Evolutionary conservation across 2,113 vertebrate species (phyloP).

Genomic region (Siniperca knerii): DNA sequence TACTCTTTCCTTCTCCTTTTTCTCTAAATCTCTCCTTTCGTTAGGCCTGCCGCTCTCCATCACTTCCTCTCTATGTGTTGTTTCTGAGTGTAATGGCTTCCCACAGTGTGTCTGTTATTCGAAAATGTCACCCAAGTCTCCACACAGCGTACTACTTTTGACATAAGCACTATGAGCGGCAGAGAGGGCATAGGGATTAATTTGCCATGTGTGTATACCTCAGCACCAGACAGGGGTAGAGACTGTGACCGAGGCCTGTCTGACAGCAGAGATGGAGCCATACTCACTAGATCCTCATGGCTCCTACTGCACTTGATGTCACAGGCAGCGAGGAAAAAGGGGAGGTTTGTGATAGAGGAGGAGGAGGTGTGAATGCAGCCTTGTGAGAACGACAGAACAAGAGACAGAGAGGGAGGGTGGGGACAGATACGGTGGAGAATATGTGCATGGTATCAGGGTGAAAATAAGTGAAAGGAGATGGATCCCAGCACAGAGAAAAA

Average conservation of each 20-base stretch:
- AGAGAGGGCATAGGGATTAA: slow-evolving; percentile 80
- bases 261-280: slow-evolving; percentile 70
- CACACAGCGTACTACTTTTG: slow-evolving; percentile 64
- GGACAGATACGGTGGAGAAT: slow-evolving; percentile 20
- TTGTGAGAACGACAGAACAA: slow-evolving; percentile 33
- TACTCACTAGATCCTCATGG: slow-evolving; percentile 62
- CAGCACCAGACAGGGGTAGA: slow-evolving; percentile 76
- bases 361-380: slow-evolving; percentile 34
- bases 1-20: slow-evolving; percentile 59
- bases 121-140: slow-evolving; percentile 73
- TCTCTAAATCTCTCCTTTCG: slow-evolving; percentile 64
- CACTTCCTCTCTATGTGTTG: slow-evolving; percentile 48
- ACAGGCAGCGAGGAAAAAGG: slow-evolving; percentile 36
- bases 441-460: slow-evolving; percentile 33
- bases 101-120: slow-evolving; percentile 69
- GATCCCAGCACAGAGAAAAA: slow-evolving; percentile 39
- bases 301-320: slow-evolving; percentile 69
- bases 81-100: slow-evolving; percentile 70
- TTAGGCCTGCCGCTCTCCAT: slow-evolving; percentile 60
- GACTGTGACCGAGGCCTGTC: slow-evolving; percentile 80
- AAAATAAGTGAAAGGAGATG: slow-evolving; percentile 51
- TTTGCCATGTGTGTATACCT: slow-evolving; percentile 80
- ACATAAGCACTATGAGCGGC: slow-evolving; percentile 75
- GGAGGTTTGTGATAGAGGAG: slow-evolving; percentile 25
- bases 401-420: slow-evolving; percentile 5